Base-by-base conservation (phyloP, 2,888 invertebrate species). In the Blera fallax region DNA sequence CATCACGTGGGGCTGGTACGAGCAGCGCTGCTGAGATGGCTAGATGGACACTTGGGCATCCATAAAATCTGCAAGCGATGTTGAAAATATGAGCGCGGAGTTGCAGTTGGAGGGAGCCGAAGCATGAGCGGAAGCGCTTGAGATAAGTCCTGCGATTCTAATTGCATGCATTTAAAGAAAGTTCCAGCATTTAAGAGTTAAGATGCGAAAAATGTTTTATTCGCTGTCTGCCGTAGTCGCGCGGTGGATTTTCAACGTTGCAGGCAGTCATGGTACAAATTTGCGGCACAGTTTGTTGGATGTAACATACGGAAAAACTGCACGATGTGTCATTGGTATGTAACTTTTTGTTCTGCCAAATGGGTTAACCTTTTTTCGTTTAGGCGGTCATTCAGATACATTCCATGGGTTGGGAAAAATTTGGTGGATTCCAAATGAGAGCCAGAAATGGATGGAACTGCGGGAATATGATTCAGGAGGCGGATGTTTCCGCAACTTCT, bases 91-190 rank as follows among this genome's bases (percentile, higher is more conserved):
- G 32, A 58, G 50, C 48, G 16, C 37, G 16, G 56, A 6, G 54
- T 10, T 18, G 27, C 32, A n/a, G n/a, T n/a, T n/a, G n/a, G n/a
- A n/a, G n/a, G 37, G 40, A 50, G 52, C 18, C 56, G 69, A 10
- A 27, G 70, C 60, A 18, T 62, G 40, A 69, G 60, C 56, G 32
- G 8, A 40, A 60, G 16, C 16, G 14, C 1, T 24, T 24, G 50
- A 84, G 81, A 81, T 81, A 81, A 81, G 81, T 84, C 81, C 85
- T 81, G 81, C 65, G 76, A 85, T 81, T 85, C 85, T 85, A 85
- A 85, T 85, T 85, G 81, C 80, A 85, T 85, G 85, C 85, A 85
- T 85, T 85, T 85, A 81, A 85, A 76, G 81, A 81, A 80, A 85
- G 85, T 81, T 81, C 45, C 77, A 77, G 67, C 72, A 69, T 76